Evolutionary conservation across 2,888 invertebrate species (phyloP), one percentile per base, ranked within the genome.

Genomic region (Pseudococcus jackbeardsleyi): DNA sequence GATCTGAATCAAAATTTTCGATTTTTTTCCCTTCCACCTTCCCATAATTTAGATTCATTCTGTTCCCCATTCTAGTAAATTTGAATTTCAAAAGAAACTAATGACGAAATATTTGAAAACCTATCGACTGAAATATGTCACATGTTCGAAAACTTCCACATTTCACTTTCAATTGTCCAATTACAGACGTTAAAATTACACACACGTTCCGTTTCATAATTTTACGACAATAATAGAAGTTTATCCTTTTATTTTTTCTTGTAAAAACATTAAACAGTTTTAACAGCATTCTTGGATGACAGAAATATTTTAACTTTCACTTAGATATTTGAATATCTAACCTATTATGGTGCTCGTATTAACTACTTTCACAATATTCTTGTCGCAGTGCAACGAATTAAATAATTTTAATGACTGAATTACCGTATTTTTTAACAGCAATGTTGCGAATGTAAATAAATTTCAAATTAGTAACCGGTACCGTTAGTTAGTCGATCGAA

Each of bases 241-340:
- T 84, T 54, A 50, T 84, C 26, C 33, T 54, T 33, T 85, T 85
- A 54, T 85, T 59, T 64, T 85, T 85, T 85, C 85, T 64, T 11
- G 85, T 84, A 54, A 54, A 84, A 59, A 39, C 59, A 42, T 85
- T 42, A 33, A 85, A 54, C 59, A 50, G 54, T 85, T 85, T 85
- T 59, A 59, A 64, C 59, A 64, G 39, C 85, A 64, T 85, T 59
- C 59, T 85, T 64, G 85, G 64, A 85, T 85, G 59, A 85, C 85
- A 85, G 85, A 85, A 85, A 64, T 85, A 85, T 59, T 85, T 85
- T 59, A 85, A 85, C 85, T 85, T 85, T 85, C 85, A 85, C 85
- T 85, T 54, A 64, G 59, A 64, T 85, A 64, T 42, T 54, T 85
- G 39, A 85, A 64, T 59, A 59, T 59, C 39, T 54, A 42, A 85